phyloP scores from a whole-genome alignment of 1,140 invertebrate species.

The Apis cerana region DNA sequence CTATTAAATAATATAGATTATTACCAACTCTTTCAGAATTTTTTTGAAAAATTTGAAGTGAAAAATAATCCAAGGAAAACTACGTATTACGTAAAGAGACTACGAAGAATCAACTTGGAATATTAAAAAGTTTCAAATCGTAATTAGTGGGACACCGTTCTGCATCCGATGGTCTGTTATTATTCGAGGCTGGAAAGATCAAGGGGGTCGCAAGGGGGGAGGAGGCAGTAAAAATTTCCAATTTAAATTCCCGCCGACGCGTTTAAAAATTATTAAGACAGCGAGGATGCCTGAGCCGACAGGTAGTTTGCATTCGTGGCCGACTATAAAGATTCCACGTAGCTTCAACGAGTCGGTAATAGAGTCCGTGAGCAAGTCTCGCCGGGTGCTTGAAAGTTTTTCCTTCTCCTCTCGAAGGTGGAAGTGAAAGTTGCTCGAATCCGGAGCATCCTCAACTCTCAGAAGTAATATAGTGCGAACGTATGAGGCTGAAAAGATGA shows the following conservation, averaged over 20 bases:
- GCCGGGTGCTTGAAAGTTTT: slow-evolving; percentile 62
- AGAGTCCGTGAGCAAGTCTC: slow-evolving; percentile 64
- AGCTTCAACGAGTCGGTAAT: slow-evolving; percentile 60
- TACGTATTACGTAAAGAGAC: no score
- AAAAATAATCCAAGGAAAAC: no score
- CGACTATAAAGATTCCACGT: slow-evolving; percentile 57
- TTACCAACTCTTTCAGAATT: no score
- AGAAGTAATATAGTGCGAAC: slow-evolving; percentile 36
- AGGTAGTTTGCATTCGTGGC: slow-evolving; percentile 54
- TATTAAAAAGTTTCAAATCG: not conserved
- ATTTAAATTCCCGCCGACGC: slow-evolving; percentile 22
- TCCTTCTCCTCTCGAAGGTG: slow-evolving; percentile 51
- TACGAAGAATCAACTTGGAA: not conserved
- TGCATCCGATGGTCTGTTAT: not conserved
- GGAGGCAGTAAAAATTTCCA: slow-evolving; percentile 30
- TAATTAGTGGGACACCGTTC: not conserved
- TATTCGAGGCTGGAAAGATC: not conserved
- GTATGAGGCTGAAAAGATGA: slow-evolving; percentile 9
- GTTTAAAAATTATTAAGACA: slow-evolving; percentile 58
- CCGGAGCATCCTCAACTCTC: slow-evolving; percentile 46
- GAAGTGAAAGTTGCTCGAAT: slow-evolving; percentile 58
- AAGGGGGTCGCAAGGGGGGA: not conserved
- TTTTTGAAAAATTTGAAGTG: no score
- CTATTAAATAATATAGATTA: no score
- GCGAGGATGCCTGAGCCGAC: slow-evolving; percentile 46